Percentiles rank a stretch among this genome's conserved stretches.
Conservation (phyloP, 2,888 invertebrate species). For the Hemaris fuciformis region DNA sequence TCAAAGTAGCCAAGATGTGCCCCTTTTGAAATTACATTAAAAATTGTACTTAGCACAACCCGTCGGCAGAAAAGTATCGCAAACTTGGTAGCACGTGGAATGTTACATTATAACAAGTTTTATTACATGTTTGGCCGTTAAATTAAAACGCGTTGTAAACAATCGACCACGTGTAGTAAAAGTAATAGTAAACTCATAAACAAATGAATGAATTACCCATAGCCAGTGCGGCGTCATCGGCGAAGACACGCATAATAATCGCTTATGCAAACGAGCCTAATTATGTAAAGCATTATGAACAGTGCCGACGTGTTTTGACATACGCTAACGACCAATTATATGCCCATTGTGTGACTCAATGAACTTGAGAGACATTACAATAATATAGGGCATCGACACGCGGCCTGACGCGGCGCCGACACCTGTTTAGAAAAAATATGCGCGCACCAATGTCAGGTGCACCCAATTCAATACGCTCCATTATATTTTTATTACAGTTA, state of each 20-base stretch:
- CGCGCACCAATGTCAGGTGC: constrained; percentile 61
- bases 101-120: constrained; percentile 49
- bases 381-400: constrained; percentile 78
- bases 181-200: constrained; percentile 74
- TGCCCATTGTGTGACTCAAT: constrained; percentile 73
- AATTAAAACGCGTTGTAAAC: constrained; percentile 64
- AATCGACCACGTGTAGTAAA: constrained; percentile 72
- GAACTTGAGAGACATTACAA: constrained; percentile 74
- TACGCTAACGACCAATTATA: constrained; percentile 74
- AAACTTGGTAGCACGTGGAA: constrained; percentile 29
- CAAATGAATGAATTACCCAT: constrained; percentile 75
- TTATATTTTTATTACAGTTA: constrained; percentile 18
- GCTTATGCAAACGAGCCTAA: constrained; percentile 76
- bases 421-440: constrained; percentile 71
- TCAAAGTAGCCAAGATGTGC: too few relatives aligned
- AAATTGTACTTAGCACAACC: too few relatives aligned
- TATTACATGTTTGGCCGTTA: constrained; percentile 63
- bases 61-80: constrained; percentile 22
- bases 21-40: too few relatives aligned
- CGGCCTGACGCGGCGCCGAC: constrained; percentile 39
- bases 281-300: constrained; percentile 76
- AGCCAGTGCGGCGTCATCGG: constrained; percentile 62
- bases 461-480: constrained; percentile 44
- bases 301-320: constrained; percentile 72
- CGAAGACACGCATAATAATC: constrained; percentile 78